Evolutionary conservation across 1,140 invertebrate species (phyloP), one percentile per base, ranked within the genome.

Genomic region (Lysiphlebus fabarum): DNA sequence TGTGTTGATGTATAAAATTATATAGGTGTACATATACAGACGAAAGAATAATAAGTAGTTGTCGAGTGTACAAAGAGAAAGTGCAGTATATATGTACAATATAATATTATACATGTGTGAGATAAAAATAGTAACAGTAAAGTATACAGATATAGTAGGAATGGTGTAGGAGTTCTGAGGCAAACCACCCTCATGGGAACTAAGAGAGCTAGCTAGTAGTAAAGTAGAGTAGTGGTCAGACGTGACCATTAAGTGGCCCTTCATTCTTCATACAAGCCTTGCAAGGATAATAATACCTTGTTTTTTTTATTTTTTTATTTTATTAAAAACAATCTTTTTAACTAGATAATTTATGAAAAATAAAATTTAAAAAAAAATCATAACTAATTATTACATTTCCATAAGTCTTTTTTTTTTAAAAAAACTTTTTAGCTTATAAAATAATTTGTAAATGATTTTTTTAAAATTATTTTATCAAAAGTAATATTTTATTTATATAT

Each of bases 1-100:
- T 57, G 63, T 62, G 58, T 62, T 64, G 64, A 66, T 62, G 63
- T 26, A 26, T 26, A 26, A 26, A 26, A 26, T 1, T 26, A 1
- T 26, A 26, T 26, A 62, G 65, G 53, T 64, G 61, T 64, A 67
- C 65, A 65, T 64, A 61, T 64, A 67, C 65, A 65, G 65, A 67
- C 64, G 68, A 73, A 73, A 73, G 71, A 71, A 73, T 73, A 73
- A 73, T 73, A 71, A 73, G 71, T 69, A 69, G 68, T 67, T 67
- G 69, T 68, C 68, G 63, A 64, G 68, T 63, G 63, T 54, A 51
- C 34, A 11, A 12, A 38, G 49, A 51, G 49, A 65, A 65, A 56
- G 60, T 43, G 14, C 51, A 34, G 44, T 26, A 4, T 26, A 26
- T 4, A 26, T 26, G n/a, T n/a, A n/a, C n/a, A n/a, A n/a, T n/a